Evolutionary conservation across 2,113 vertebrate genomes (phyloP).

Genomic region (Dasyornis broadbenti): DNA sequence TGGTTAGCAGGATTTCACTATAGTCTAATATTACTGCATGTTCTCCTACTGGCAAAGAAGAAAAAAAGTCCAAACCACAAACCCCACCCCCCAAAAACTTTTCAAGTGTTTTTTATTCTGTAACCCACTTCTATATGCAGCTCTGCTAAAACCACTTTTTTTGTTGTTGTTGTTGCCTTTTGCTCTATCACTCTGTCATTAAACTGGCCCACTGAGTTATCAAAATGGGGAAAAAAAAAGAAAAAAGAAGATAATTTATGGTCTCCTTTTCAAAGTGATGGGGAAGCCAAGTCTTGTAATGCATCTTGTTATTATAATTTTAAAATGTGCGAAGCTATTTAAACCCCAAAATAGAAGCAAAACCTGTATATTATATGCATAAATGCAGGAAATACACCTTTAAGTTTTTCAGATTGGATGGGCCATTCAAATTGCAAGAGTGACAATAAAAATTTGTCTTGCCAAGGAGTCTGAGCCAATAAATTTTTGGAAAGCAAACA

Average conservation of each 20-base stretch:
- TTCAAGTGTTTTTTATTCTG: background rate
- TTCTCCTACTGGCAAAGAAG: background rate
- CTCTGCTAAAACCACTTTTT: background rate
- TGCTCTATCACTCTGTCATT: background rate
- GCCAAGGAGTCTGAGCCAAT: background rate
- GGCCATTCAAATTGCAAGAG: background rate
- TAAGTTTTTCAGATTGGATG: background rate
- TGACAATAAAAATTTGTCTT: background rate
- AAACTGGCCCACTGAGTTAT: background rate
- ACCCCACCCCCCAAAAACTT: rapidly evolving
- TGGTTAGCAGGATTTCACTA: background rate
- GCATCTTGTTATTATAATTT: background rate
- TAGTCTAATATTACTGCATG: background rate
- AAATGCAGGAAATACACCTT: background rate
- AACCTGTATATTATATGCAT: background rate
- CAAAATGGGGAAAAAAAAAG: background rate
- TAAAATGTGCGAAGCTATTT: background rate
- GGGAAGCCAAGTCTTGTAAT: background rate
- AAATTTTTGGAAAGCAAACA: background rate
- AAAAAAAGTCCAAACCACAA: background rate
- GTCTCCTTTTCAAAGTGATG: background rate
- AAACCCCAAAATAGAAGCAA: background rate
- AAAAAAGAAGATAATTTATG: background rate
- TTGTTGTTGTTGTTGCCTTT: background rate
- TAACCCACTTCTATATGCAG: background rate